A percentile compares a stretch with the other conserved stretches of the same genome.
These are phyloP conservation scores for Rhinolophus sinicus DNA, from an alignment of 2,113 vertebrate species.

Conservation along the genomic window DNA sequence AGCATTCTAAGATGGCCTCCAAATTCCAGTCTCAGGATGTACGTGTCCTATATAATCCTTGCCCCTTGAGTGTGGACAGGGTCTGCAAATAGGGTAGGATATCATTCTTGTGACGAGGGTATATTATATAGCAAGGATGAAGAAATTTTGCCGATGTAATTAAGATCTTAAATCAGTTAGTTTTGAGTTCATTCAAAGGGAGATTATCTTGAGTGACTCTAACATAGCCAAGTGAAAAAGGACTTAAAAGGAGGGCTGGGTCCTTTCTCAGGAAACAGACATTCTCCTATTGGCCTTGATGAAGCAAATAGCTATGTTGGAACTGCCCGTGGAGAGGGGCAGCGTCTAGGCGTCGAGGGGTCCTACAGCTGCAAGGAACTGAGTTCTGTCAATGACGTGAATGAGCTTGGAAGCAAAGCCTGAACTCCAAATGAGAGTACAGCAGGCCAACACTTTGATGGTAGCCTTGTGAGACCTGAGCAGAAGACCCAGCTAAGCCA, in stretches of 20 bases:
- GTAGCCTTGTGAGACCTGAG: not conserved
- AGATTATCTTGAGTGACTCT: not conserved
- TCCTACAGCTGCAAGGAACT: not conserved
- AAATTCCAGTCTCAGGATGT: not conserved
- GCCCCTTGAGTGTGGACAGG: not conserved
- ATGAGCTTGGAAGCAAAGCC: not conserved
- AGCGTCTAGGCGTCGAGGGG: not conserved
- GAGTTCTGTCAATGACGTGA: not conserved
- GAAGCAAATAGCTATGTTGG: not conserved
- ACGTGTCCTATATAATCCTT: not conserved
- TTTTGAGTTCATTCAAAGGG: not conserved
- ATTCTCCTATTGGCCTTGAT: not conserved
- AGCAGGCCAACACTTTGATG: not conserved
- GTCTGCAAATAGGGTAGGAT: fast-evolving
- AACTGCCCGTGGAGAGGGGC: not conserved
- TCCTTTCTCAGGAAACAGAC: not conserved
- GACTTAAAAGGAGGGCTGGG: not conserved
- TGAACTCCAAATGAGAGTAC: not conserved
- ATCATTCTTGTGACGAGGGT: not conserved
- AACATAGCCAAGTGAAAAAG: not conserved
- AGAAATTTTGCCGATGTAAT: not conserved
- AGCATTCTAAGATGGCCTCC: not conserved
- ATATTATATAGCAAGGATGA: not conserved
- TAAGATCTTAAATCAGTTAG: not conserved
- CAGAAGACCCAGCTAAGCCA: not conserved